A percentile compares a stretch with the other conserved stretches of the same genome.
Evolutionary conservation across 2,888 invertebrate species (phyloP).

Genomic region (Ypsolopha scabrella): DNA sequence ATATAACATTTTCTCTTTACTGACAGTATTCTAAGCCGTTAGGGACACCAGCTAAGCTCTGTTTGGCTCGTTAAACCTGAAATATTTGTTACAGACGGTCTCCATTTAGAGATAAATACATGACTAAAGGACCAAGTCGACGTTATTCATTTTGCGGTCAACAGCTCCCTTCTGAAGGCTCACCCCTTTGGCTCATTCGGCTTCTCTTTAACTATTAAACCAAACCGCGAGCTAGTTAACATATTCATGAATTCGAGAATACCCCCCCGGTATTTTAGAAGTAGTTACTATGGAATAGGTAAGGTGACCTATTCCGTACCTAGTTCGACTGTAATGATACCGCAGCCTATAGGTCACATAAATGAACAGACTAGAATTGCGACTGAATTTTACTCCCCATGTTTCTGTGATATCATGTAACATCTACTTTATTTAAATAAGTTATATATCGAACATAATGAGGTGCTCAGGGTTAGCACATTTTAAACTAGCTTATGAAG

Average conservation of each 20-base stretch:
- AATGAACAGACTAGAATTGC: too few relatives aligned
- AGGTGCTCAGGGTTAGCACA: too few relatives aligned
- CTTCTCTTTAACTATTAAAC: constrained; percentile 56
- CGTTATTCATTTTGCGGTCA: constrained; percentile 2
- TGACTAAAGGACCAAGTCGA: not conserved
- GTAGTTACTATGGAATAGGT: constrained; percentile 51
- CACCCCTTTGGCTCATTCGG: not conserved
- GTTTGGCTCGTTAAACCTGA: too few relatives aligned
- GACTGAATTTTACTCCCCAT: too few relatives aligned
- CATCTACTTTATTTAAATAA: too few relatives aligned
- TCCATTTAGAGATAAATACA: not conserved
- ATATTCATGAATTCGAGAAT: constrained; percentile 63
- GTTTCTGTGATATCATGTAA: too few relatives aligned
- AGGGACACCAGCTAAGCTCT: too few relatives aligned
- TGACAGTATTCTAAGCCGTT: too few relatives aligned
- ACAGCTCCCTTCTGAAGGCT: not conserved
- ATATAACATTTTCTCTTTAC: too few relatives aligned
- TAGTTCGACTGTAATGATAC: constrained; percentile 44
- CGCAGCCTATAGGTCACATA: constrained; percentile 30
- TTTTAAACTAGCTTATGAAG: too few relatives aligned
- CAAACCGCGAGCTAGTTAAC: constrained; percentile 45
- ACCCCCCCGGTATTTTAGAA: constrained; percentile 54
- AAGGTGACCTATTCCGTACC: constrained; percentile 50
- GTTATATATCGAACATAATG: too few relatives aligned
- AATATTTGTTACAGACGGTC: too few relatives aligned